Evolutionary conservation across 2,113 vertebrate species (phyloP), one percentile per base, ranked within the genome.

Genomic region (Oreochromis spilurus): DNA sequence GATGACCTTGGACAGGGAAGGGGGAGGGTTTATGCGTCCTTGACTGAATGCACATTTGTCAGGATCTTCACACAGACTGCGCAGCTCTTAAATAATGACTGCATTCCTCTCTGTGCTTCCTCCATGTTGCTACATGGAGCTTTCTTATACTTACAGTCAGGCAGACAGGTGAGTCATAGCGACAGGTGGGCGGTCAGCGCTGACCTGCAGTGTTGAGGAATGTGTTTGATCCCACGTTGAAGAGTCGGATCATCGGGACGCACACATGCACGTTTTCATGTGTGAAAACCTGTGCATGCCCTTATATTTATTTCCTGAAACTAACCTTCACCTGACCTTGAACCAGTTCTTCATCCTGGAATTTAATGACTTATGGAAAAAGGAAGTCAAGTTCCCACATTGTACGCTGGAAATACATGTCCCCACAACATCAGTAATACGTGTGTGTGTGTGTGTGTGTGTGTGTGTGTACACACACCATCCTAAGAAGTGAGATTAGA

Each of bases 401-500:
- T 81, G 78, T 26, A 26, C 13, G 13, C 8, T 72, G 38, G 38
- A 48, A 60, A 45, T 17, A 13, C 9, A 10, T 9, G 57, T 62
- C 53, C 57, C 53, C 24, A 7, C 24, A 77, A 34, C 26, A 48
- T 48, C 0, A 77, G 38, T 24, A 9, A 34, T 2, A n/a, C 13
- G 13, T 34, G 62, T 12, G 34, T 36, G 31, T 26, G 24, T 26
- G 24, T 26, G 24, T 24, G 24, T 26, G 24, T 26, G 24, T 3
- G 3, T 3, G 3, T 24, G 24, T 24, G 24, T 21, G 21, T 2
- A 83, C 81, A 48, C 81, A 38, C 5, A 53, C 2, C 43, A 9
- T 52, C 29, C 89, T 89, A 84, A 26, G 11, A 26, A 83, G 85
- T 50, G 65, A 88, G 93, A 95, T 94, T 89, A 90, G 78, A 89